Evolutionary conservation across 2,888 invertebrate genomes (phyloP).

Genomic region (Synanthedon myopaeformis): DNA sequence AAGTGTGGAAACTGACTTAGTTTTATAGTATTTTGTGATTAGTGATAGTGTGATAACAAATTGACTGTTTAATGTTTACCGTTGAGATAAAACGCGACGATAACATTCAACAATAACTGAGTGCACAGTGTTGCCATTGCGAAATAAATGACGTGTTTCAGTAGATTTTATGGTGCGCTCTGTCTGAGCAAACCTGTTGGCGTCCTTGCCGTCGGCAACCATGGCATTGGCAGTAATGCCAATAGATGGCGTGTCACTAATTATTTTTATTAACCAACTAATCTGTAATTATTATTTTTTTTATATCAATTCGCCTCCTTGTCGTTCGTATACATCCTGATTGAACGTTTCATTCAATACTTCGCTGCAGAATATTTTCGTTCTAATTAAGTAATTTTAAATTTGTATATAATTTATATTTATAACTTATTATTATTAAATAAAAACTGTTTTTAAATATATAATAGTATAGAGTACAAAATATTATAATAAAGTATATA

Average conservation of each 20-base stretch:
- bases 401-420: too few species aligned
- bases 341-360: constrained; percentile 21
- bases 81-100: background rate
- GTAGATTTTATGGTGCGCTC: constrained; percentile 14
- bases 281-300: constrained; percentile 28
- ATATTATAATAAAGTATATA: too few species aligned
- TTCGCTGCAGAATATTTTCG: background rate
- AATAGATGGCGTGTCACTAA: constrained; percentile 19
- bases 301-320: constrained; percentile 11
- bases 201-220: background rate
- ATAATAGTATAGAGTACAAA: too few species aligned
- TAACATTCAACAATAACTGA: background rate
- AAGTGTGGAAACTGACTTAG: too few species aligned
- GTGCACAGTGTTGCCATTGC: background rate
- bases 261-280: constrained; percentile 14
- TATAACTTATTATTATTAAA: too few species aligned
- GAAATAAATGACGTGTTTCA: background rate
- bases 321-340: constrained; percentile 27
- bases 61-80: background rate
- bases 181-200: constrained; percentile 15
- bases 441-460: too few species aligned
- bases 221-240: constrained; percentile 14
- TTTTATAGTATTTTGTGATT: too few species aligned
- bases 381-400: too few species aligned
- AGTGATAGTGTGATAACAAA: too few species aligned